A percentile compares a stretch with the other conserved stretches of the same genome.
phyloP scores from a whole-genome alignment of 2,888 invertebrate species.

The Clepsis dumicolana region DNA sequence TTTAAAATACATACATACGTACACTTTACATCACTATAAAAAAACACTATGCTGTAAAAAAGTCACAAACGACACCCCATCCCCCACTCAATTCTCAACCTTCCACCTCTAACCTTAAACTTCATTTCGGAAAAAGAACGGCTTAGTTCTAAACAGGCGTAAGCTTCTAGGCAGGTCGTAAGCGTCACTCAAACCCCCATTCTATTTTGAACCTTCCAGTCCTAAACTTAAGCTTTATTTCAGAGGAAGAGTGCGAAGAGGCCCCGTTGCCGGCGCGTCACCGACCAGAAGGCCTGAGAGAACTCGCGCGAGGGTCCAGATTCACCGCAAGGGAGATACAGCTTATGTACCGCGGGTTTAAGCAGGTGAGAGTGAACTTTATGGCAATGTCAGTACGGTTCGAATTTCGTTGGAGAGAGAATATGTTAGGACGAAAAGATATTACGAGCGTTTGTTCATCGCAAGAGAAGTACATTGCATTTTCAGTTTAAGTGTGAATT shows the following conservation, averaged over 20 bases:
- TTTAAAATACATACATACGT: no score
- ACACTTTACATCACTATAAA: no score
- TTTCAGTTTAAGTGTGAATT: no score
- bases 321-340: conserved; percentile 95
- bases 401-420: no score
- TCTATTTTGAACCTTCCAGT: background rate
- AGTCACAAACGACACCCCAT: background rate
- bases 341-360: conserved; percentile 95
- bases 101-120: background rate
- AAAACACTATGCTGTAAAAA: background rate
- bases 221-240: conserved; percentile 47
- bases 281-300: conserved; percentile 92
- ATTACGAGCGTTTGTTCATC: no score
- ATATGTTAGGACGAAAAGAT: no score
- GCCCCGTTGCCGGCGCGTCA: conserved; percentile 89
- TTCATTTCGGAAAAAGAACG: conserved; percentile 89
- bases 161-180: no score
- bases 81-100: background rate
- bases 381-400: no score
- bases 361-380: conserved; percentile 88
- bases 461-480: no score
- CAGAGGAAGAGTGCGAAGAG: conserved; percentile 91
- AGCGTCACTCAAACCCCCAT: background rate
- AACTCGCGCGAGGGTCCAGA: conserved; percentile 91
- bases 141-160: no score